Percentiles rank a stretch among this genome's conserved stretches.
Evolutionary conservation across 2,797 vertebrate genomes (phyloP).

Genomic region (Loriculus beryllinus): DNA sequence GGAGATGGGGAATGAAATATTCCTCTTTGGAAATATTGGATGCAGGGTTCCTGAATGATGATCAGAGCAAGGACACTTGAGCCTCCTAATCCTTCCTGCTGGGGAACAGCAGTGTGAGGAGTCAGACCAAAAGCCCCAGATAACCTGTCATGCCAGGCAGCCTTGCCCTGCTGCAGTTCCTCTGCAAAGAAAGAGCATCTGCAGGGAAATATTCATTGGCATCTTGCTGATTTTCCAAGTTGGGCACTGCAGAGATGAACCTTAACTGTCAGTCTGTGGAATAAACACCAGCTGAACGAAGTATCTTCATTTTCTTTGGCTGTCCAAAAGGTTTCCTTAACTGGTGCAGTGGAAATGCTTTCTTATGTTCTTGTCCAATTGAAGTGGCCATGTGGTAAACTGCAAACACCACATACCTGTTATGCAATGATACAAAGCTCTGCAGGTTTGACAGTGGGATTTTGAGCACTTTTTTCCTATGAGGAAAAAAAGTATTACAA

Average conservation of each 20-base stretch:
- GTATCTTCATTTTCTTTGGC: neutral
- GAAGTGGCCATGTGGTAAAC: neutral
- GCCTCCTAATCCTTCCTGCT: neutral
- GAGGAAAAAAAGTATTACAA: neutral
- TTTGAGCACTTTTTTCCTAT: neutral
- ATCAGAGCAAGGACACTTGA: neutral
- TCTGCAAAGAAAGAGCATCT: neutral
- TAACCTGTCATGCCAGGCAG: neutral
- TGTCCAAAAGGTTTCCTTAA: neutral
- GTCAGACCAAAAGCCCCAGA: rapidly evolving
- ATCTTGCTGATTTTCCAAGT: neutral
- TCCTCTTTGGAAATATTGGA: neutral
- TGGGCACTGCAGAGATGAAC: neutral
- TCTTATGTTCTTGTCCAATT: neutral
- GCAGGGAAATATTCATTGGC: neutral
- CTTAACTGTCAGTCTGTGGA: neutral
- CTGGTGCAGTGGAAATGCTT: neutral
- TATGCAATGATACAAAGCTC: neutral
- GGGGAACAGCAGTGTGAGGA: neutral
- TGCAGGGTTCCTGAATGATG: neutral
- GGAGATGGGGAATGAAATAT: neutral
- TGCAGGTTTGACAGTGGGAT: neutral
- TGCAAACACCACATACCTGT: rapidly evolving
- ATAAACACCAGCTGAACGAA: neutral
- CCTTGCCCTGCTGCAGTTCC: neutral